Conservation (phyloP, 2,113 vertebrate genomes). For the Myiagra hebetior region DNA sequence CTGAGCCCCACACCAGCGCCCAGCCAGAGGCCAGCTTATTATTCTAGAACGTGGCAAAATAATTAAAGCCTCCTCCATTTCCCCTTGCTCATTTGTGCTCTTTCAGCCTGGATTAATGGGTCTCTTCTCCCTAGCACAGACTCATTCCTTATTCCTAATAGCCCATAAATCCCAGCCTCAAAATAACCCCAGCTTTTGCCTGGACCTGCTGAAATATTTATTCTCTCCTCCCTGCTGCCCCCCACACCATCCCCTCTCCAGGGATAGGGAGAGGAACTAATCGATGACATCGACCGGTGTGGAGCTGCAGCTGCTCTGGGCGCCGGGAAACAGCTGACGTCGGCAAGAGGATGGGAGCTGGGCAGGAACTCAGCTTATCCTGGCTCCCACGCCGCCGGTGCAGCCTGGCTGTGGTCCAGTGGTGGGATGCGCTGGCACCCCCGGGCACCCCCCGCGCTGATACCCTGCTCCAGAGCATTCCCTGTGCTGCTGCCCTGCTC, state of each 20-base stretch:
- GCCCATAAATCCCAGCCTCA: conserved; percentile 59
- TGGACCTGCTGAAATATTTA: conserved; percentile 61
- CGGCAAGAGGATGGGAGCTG: neutral
- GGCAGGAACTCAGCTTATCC: neutral
- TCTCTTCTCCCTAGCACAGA: conserved; percentile 12
- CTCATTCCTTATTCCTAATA: conserved; percentile 56
- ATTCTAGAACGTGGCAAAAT: neutral
- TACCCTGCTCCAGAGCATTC: neutral
- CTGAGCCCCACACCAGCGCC: rapidly evolving
- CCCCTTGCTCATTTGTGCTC: conserved; percentile 21
- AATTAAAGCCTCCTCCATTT: conserved; percentile 39
- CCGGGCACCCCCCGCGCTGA: neutral
- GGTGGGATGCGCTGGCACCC: rapidly evolving
- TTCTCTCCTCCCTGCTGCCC: neutral
- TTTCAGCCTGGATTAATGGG: conserved; percentile 44
- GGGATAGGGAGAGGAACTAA: conserved; percentile 19
- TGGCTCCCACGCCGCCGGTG: neutral
- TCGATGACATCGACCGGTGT: conserved; percentile 48
- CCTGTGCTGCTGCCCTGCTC: rapidly evolving
- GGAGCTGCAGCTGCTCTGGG: conserved; percentile 23
- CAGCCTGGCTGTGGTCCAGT: neutral
- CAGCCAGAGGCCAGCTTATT: neutral
- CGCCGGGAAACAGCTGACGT: neutral
- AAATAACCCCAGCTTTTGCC: conserved; percentile 59
- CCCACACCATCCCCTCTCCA: neutral